A percentile compares a stretch with the other conserved stretches of the same genome.
Conservation (phyloP, 2,113 vertebrate species). For the Gobio gobio region DNA sequence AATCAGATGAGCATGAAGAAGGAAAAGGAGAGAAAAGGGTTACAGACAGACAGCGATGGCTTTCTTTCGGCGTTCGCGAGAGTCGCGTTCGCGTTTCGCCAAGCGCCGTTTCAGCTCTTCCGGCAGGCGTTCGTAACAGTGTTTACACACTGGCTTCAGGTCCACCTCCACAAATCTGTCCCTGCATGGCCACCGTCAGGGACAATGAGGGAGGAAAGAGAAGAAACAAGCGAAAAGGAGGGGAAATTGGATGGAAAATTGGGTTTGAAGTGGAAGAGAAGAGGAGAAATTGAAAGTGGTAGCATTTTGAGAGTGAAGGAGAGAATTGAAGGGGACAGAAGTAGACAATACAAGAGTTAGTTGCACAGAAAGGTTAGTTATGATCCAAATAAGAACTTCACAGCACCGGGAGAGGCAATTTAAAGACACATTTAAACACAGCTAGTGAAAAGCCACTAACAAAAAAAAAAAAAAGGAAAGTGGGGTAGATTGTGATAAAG, state of each 20-base stretch:
- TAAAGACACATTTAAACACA: slow-evolving; percentile 25
- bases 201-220: neutral
- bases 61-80: slow-evolving; percentile 92
- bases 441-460: neutral
- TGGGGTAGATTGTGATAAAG: neutral
- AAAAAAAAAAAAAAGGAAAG: neutral
- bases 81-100: slow-evolving; percentile 88
- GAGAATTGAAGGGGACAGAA: slow-evolving; percentile 17
- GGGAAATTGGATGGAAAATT: slow-evolving; percentile 46
- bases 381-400: neutral
- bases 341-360: slow-evolving; percentile 45
- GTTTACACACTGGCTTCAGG: slow-evolving; percentile 95
- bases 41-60: slow-evolving; percentile 86
- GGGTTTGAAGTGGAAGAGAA: slow-evolving; percentile 61
- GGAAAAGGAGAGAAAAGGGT: slow-evolving; percentile 66
- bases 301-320: neutral
- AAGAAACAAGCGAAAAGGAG: slow-evolving; percentile 39
- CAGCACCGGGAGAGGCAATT: neutral
- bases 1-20: slow-evolving; percentile 59
- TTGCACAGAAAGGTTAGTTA: slow-evolving; percentile 29
- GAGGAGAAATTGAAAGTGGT: slow-evolving; percentile 43
- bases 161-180: slow-evolving; percentile 99
- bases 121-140: slow-evolving; percentile 95
- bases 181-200: slow-evolving; percentile 73
- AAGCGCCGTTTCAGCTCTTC: slow-evolving; percentile 96